Conservation (phyloP, 92 coral and sea anemone species). For the Zoanthus sociatus region DNA sequence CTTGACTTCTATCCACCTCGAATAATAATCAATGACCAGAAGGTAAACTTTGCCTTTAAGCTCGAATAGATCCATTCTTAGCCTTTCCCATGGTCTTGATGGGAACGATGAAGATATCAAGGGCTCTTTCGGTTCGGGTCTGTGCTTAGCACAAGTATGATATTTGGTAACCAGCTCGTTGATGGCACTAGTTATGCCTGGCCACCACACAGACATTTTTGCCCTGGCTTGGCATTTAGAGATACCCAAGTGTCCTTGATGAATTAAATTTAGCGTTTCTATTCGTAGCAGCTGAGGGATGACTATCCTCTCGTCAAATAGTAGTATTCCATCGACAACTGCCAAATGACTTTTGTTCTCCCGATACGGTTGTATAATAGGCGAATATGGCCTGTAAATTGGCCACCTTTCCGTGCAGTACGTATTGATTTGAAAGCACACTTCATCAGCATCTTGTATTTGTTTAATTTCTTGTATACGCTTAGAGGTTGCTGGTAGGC, state of each 20-base stretch:
- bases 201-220: conserved; percentile 69
- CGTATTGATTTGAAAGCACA: conserved; percentile 39
- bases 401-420: conserved; percentile 47
- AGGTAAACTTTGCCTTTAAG: conserved; percentile 42
- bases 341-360: conserved; percentile 62
- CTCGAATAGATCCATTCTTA: conserved; percentile 46
- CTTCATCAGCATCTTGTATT: conserved; percentile 72
- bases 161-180: conserved; percentile 54
- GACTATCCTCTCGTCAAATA: too few species aligned
- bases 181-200: conserved; percentile 50
- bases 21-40: conserved; percentile 49
- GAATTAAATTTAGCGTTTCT: too few species aligned
- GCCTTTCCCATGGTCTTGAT: conserved; percentile 60
- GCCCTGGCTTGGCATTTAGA: conserved; percentile 63
- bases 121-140: conserved; percentile 67
- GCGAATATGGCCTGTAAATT: conserved; percentile 29
- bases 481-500: too few species aligned
- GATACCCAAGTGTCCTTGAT: too few species aligned
- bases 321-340: conserved; percentile 31
- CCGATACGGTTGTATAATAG: conserved; percentile 64
- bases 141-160: conserved; percentile 63
- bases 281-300: not conserved
- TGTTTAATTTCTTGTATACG: not conserved
- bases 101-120: conserved; percentile 67
- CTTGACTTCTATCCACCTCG: conserved; percentile 67